Evolutionary conservation across 2,113 vertebrate species (phyloP).

Genomic region (Cryptotis parvus): DNA sequence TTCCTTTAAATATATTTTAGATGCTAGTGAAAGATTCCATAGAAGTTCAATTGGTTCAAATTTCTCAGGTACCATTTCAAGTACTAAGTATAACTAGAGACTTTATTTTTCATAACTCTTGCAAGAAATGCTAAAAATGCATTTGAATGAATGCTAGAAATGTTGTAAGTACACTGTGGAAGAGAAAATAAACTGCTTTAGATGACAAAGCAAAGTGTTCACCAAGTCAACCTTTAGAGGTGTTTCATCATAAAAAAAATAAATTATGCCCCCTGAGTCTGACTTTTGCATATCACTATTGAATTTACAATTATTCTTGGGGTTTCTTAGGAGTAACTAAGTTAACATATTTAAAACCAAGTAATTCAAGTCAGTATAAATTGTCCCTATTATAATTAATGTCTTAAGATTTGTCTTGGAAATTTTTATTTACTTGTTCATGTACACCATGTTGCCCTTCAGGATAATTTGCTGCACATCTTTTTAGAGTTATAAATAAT

Average conservation of each 20-base stretch:
- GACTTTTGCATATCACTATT: neutral
- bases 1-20: neutral
- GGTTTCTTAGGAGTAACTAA: neutral
- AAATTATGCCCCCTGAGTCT: neutral
- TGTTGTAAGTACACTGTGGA: neutral
- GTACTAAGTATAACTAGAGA: neutral
- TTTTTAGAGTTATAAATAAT: neutral
- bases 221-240: neutral
- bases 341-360: neutral
- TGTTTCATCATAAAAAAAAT: neutral
- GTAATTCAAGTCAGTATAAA: neutral
- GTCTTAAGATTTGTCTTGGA: neutral
- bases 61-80: slow-evolving; percentile 46
- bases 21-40: neutral
- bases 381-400: neutral
- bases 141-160: too few relatives aligned
- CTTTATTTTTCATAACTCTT: slow-evolving; percentile 43
- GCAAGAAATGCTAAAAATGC: neutral
- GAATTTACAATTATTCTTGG: too few relatives aligned
- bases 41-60: neutral
- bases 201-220: neutral
- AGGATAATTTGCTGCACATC: neutral
- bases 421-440: neutral
- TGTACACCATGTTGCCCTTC: neutral
- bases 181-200: neutral